These are phyloP conservation scores for Tribolium castaneum DNA, from an alignment of 1,140 invertebrate genomes.

Conservation along the genomic window DNA sequence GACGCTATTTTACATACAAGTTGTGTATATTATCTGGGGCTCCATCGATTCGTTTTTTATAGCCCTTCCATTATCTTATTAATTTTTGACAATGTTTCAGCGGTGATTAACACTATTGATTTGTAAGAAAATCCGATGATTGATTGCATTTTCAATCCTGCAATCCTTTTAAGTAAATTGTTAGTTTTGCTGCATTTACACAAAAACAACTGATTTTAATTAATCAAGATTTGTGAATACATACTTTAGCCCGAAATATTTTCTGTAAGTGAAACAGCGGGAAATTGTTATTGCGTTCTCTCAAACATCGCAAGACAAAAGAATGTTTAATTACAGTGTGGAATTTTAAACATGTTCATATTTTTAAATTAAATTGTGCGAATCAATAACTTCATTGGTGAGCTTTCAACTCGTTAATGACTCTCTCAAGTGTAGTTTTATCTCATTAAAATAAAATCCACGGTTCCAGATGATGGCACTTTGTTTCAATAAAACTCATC, in stretches of 20 bases:
- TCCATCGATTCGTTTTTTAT: too few species aligned
- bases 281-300: not conserved
- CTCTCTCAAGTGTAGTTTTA: not conserved
- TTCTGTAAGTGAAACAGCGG: too few species aligned
- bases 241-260: not conserved
- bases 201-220: too few species aligned
- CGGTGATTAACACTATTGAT: not conserved
- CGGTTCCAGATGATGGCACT: not conserved
- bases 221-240: not conserved
- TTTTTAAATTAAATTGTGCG: not conserved
- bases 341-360: not conserved
- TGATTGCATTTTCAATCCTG: not conserved
- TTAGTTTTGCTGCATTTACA: too few species aligned
- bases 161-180: not conserved
- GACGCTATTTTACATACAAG: too few species aligned
- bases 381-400: not conserved
- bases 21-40: too few species aligned
- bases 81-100: not conserved
- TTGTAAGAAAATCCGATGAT: not conserved
- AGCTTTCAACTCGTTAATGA: not conserved
- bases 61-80: not conserved
- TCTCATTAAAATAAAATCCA: not conserved
- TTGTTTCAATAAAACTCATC: conserved; percentile 16
- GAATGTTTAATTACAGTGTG: not conserved
- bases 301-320: not conserved